Conservation (phyloP, 2,888 invertebrate species). For the Camponotus fellah region DNA sequence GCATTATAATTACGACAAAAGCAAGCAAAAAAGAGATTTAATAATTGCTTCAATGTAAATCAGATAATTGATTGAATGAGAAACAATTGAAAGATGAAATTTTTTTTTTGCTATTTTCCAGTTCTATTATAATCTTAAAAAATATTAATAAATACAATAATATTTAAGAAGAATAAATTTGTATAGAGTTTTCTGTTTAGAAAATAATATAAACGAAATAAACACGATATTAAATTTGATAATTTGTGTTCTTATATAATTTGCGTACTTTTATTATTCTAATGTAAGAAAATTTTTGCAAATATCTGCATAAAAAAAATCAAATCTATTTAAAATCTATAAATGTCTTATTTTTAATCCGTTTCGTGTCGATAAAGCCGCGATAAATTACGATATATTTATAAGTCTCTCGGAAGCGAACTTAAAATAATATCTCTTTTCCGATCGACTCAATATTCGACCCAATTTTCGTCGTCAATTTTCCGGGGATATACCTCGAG, state of each 20-base stretch:
- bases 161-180: neutral
- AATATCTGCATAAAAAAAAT: neutral
- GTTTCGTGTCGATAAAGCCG: neutral
- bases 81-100: neutral
- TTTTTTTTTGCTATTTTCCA: neutral
- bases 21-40: neutral
- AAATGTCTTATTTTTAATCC: neutral
- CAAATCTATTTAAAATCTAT: neutral
- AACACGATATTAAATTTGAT: neutral
- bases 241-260: neutral
- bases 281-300: neutral
- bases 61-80: neutral
- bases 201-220: neutral
- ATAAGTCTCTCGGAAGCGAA: neutral
- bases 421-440: slow-evolving; percentile 34
- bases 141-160: neutral
- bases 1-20: neutral
- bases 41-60: neutral
- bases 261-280: neutral
- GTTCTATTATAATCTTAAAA: neutral
- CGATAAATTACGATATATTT: neutral
- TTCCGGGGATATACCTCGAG: neutral
- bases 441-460: neutral
- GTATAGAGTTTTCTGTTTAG: neutral
- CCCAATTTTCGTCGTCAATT: slow-evolving; percentile 20